A percentile compares a stretch with the other conserved stretches of the same genome.
Conservation (phyloP, 2,888 invertebrate genomes). For the Nephrotoma flavescens region DNA sequence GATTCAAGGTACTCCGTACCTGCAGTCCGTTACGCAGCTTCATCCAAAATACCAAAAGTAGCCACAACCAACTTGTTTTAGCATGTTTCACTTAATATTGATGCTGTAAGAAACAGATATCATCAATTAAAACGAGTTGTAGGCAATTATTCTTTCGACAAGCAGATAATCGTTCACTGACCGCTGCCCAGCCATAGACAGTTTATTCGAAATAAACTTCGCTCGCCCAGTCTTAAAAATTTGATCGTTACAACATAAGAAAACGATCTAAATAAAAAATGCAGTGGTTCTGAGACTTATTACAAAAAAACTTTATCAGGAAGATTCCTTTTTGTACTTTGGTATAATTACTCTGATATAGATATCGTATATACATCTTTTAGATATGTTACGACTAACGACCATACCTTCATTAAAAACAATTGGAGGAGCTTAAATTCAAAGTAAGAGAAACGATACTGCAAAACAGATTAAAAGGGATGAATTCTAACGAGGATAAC, state of each 20-base stretch:
- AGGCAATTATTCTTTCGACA: conserved; percentile 17
- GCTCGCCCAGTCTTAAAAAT: no score
- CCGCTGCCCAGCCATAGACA: conserved; percentile 11
- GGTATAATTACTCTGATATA: no score
- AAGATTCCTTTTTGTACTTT: no score
- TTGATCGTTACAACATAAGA: no score
- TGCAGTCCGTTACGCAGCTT: not conserved
- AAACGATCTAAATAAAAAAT: no score
- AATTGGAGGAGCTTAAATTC: not conserved
- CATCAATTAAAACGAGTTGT: conserved; percentile 13
- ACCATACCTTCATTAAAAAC: not conserved
- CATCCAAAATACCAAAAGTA: conserved; percentile 4
- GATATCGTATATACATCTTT: not conserved
- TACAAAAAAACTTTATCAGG: no score
- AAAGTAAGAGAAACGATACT: not conserved
- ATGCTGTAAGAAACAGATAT: no score
- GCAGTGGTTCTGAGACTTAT: no score
- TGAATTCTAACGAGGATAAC: not conserved
- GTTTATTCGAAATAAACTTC: conserved; percentile 19
- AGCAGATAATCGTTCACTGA: conserved; percentile 20
- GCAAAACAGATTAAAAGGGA: not conserved
- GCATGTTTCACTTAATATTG: no score
- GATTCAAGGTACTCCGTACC: not conserved
- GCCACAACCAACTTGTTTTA: conserved; percentile 13
- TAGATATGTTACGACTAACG: not conserved